Evolutionary conservation across 1,140 invertebrate genomes (phyloP), one percentile per base, ranked within the genome.

Genomic region (Latrodectus geometricus): DNA sequence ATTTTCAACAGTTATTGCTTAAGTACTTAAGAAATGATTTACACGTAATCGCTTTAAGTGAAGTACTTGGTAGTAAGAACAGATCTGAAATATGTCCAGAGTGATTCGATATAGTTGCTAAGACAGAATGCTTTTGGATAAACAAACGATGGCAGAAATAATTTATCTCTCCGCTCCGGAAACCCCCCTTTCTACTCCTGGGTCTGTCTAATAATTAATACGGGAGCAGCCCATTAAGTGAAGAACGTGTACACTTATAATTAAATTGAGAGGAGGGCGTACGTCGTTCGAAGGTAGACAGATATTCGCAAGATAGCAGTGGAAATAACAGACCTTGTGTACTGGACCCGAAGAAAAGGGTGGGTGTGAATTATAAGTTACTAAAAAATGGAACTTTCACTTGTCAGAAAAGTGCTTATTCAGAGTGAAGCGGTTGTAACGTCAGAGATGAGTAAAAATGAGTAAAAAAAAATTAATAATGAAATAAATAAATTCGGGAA

Each of bases 361-460:
- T 35, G 35, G 35, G 35, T 35, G 20, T 54, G 74, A 76, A 76
- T 76, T 76, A 76, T 21, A 61, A 61, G 52, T 23, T 76, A 76
- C 74, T 61, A 76, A 76, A 61, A 61, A 76, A 76, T 74, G 72
- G 72, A 74, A 74, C 72, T 74, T 52, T 52, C 23, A 61, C 74
- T 76, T 76, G 74, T 76, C 74, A 76, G 54, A 61, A 76, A 76
- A 76, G 50, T 61, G 74, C 74, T 76, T 56, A 76, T 61, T 76
- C 52, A 56, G 72, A 52, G 23, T 52, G 72, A 52, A 74, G 23
- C 20, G 72, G 52, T 49, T 75, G 50, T 50, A 75, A 50, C 73
- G 21, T 20, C 52, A 76, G 35, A 1, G 35, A 35, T 35, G 35
- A 35, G 35, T 35, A 35, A 35, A 35, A 35, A 35, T 35, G 35